These are phyloP conservation scores for Vultur gryphus DNA, from an alignment of 2,797 vertebrate genomes.

Conservation along the genomic window DNA sequence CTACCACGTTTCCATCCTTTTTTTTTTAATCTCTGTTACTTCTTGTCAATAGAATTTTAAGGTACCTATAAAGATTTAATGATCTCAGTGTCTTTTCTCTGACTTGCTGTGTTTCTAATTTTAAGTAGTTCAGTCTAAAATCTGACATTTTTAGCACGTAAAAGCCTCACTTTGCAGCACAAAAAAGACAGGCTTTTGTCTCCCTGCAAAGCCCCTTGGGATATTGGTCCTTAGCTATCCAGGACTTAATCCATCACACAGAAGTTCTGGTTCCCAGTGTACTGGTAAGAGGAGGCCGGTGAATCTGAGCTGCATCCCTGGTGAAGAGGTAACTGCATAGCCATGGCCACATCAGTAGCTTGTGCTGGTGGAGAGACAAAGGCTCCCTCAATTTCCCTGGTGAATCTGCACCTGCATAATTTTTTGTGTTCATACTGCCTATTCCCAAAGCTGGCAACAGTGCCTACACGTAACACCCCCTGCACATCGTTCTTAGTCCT, in stretches of 20 bases:
- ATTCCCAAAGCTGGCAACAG: background rate
- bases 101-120: background rate
- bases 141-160: background rate
- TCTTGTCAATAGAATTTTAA: conserved; percentile 11
- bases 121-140: background rate
- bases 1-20: background rate
- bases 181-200: background rate
- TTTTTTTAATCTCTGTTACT: background rate
- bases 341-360: background rate
- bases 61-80: background rate
- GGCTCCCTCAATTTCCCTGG: background rate
- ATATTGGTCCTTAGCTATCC: background rate
- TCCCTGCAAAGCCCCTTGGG: background rate
- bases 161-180: background rate
- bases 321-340: background rate
- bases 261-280: background rate
- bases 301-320: background rate
- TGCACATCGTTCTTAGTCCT: background rate
- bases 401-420: background rate
- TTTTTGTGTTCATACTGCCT: background rate
- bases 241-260: background rate
- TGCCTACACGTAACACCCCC: too few species aligned
- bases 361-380: background rate
- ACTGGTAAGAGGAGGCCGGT: background rate
- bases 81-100: background rate